A percentile compares a stretch with the other conserved stretches of the same genome.
phyloP scores from a whole-genome alignment of 53 echinoderm and acorn worm species.

The Astropecten irregularis region DNA sequence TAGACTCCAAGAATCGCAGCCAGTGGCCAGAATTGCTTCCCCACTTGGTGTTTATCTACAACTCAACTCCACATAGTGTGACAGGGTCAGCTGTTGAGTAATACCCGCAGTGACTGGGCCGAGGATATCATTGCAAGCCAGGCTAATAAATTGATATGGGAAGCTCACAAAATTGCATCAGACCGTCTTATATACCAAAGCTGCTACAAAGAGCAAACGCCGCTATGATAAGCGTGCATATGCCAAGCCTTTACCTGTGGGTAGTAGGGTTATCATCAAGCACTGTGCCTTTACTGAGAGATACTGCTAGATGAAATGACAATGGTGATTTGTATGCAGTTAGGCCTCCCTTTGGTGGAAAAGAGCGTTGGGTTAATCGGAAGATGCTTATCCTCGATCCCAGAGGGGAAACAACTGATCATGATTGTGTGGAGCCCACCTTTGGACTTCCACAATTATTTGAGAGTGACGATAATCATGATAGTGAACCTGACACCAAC shows the following conservation, averaged over 20 bases:
- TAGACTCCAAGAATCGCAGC: conserved; percentile 39
- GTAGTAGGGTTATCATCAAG: conserved; percentile 2
- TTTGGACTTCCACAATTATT: neutral
- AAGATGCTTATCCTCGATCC: conserved; percentile 29
- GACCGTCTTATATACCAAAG: conserved; percentile 14
- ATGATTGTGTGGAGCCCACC: neutral
- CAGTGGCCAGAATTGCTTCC: conserved; percentile 63
- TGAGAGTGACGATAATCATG: neutral
- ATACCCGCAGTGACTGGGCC: conserved; percentile 27
- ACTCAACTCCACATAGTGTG: conserved; percentile 53
- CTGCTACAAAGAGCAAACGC: neutral
- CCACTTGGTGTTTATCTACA: conserved; percentile 63
- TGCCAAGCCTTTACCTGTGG: neutral
- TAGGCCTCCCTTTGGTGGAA: conserved; percentile 11
- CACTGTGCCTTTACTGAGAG: conserved; percentile 34
- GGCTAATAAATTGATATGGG: conserved; percentile 4
- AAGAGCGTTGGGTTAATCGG: conserved; percentile 8
- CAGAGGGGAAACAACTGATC: neutral
- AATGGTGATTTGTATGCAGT: conserved; percentile 22
- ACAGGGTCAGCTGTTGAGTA: conserved; percentile 62
- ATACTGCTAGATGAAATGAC: neutral
- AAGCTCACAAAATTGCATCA: conserved; percentile 5
- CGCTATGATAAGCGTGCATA: neutral
- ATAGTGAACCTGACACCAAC: neutral
- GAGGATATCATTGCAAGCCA: conserved; percentile 49